A percentile compares a stretch with the other conserved stretches of the same genome.
These are phyloP conservation scores for Dunckerocampus dactyliophorus DNA, from an alignment of 2,113 vertebrate genomes.

Conservation along the genomic window DNA sequence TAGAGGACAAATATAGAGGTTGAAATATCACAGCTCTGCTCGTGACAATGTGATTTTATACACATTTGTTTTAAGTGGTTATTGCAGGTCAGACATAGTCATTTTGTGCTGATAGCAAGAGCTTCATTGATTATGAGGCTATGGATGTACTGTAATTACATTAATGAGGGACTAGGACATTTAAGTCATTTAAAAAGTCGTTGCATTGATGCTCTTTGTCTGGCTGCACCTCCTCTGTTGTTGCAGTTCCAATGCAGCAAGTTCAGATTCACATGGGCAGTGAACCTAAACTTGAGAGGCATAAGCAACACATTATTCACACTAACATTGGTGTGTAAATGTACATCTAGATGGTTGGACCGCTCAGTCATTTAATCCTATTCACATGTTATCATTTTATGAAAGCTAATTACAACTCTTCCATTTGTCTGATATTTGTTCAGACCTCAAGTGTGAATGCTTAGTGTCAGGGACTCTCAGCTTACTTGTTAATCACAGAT, in stretches of 20 bases:
- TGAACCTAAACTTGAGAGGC: conserved; percentile 46
- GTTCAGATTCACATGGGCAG: conserved; percentile 47
- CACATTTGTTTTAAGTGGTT: background rate
- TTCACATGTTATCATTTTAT: too few relatives aligned
- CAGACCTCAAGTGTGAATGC: conserved; percentile 31
- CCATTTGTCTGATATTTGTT: conserved; percentile 11
- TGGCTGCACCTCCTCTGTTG: conserved; percentile 14
- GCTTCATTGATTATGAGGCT: background rate
- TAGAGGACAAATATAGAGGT: background rate
- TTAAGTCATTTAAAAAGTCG: too few relatives aligned
- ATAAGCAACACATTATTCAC: conserved; percentile 14
- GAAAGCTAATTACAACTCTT: conserved; percentile 8
- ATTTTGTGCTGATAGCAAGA: background rate
- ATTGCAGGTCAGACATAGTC: background rate
- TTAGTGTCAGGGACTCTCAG: conserved; percentile 22
- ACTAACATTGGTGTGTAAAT: background rate
- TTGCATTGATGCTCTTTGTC: conserved; percentile 1
- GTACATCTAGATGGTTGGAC: background rate
- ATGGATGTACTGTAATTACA: background rate
- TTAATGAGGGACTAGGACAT: too few relatives aligned
- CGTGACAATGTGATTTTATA: background rate
- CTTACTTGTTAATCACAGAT: conserved; percentile 50
- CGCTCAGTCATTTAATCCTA: too few relatives aligned
- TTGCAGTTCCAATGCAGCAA: conserved; percentile 54
- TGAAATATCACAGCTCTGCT: background rate